phyloP scores from a whole-genome alignment of 2,888 invertebrate species.

The Capitulum mitella region DNA sequence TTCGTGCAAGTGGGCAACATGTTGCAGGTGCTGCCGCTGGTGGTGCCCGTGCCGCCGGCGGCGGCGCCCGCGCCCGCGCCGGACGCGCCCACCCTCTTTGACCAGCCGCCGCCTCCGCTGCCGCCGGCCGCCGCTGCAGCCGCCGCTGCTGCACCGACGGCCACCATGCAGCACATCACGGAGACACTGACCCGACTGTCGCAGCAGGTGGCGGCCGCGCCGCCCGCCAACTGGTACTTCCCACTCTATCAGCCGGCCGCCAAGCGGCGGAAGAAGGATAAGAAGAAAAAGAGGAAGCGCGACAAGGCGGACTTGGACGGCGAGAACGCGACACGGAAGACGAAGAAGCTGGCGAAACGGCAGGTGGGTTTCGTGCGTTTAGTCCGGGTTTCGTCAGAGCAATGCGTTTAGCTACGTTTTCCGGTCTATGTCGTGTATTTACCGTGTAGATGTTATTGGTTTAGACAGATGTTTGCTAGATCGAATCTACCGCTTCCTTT shows the following conservation, averaged over 20 bases:
- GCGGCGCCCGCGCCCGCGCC: not conserved
- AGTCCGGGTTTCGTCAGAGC: too few relatives aligned
- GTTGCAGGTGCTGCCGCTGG: conserved; percentile 54
- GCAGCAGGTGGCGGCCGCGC: not conserved
- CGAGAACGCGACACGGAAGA: not conserved
- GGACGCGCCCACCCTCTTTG: not conserved
- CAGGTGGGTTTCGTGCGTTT: too few relatives aligned
- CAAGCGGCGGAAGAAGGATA: not conserved
- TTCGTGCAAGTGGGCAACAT: conserved; percentile 53
- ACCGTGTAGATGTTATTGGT: too few relatives aligned
- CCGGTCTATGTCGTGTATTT: too few relatives aligned
- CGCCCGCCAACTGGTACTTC: conserved; percentile 3
- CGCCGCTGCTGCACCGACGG: not conserved
- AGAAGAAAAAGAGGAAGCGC: conserved; percentile 1
- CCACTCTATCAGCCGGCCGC: not conserved
- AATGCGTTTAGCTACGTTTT: too few relatives aligned
- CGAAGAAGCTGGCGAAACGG: not conserved
- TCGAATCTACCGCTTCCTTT: too few relatives aligned
- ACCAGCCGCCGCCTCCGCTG: not conserved
- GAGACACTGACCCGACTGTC: not conserved
- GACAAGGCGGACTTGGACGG: not conserved
- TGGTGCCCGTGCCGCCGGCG: not conserved
- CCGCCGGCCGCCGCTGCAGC: not conserved
- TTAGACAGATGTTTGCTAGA: too few relatives aligned
- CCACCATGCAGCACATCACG: not conserved